phyloP scores from a whole-genome alignment of 2,797 vertebrate species.

The Ciconia nigra region DNA sequence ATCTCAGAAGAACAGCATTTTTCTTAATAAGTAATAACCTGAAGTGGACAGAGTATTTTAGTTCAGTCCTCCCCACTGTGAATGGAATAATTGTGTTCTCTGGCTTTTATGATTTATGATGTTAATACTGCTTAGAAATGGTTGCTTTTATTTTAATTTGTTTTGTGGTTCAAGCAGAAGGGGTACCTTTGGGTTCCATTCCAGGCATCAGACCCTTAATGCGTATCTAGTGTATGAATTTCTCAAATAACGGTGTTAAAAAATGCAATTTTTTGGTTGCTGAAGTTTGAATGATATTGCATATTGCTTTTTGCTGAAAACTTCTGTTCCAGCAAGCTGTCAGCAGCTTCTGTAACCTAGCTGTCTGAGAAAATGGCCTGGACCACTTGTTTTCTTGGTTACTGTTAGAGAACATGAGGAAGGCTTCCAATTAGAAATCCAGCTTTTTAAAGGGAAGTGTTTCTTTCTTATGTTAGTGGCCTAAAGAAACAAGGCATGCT shows the following conservation, averaged over 20 bases:
- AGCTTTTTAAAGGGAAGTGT: neutral
- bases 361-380: neutral
- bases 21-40: neutral
- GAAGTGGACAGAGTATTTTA: neutral
- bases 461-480: neutral
- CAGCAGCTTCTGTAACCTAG: neutral
- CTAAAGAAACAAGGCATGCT: neutral
- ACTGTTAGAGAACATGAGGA: neutral
- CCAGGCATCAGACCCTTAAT: neutral
- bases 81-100: neutral
- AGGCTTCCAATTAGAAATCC: neutral
- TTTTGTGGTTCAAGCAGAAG: neutral
- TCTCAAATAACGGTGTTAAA: neutral
- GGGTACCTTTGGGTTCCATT: neutral
- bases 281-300: neutral
- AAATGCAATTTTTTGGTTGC: neutral
- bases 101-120: neutral
- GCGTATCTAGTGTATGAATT: neutral
- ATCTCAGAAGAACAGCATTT: neutral
- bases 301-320: neutral
- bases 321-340: neutral
- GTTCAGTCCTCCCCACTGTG: neutral
- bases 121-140: neutral
- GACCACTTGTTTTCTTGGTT: neutral
- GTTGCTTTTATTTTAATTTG: neutral